Base-by-base conservation (phyloP, 2,888 invertebrate species). In the Pycnomerus fuliginosus region DNA sequence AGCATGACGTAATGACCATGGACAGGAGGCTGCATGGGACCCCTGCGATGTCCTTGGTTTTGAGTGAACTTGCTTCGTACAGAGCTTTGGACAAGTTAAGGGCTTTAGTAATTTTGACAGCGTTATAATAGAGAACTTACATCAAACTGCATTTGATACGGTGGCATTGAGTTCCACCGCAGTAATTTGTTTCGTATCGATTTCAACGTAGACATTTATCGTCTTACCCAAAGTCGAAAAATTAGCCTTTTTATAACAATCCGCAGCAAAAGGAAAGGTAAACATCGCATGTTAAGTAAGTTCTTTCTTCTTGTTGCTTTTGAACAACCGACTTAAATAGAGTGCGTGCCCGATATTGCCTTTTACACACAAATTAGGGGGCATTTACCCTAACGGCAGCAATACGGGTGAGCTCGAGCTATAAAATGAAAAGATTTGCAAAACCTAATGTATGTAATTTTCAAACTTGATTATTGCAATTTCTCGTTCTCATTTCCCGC, bases 1-100 rank as follows among this genome's bases (percentile, higher is more conserved):
- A 45, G 22, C 42, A 36, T 43, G 43, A 44, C 40, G 37, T 45
- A 50, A 50, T 38, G 24, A 42, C 34, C 44, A 50, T 38, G 41
- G 50, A 50, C 47, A 44, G 44, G 40, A 41, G 35, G 39, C 37
- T 50, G 42, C 34, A 40, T 47, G 43, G 35, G 36, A 50, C 40
- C 43, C 50, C 45, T 42, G 45, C 37, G 41, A 32, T 30, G 24
- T 14, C 11, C 24, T 12, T 24, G 11, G n/a, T 13, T 10, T 10
- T 15, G 17, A 24, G 30, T n/a, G n/a, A n/a, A n/a, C n/a, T n/a
- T n/a, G n/a, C n/a, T n/a, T n/a, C n/a, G n/a, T n/a, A n/a, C n/a
- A n/a, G n/a, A n/a, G n/a, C n/a, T n/a, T n/a, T n/a, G n/a, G n/a
- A n/a, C n/a, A n/a, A n/a, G n/a, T n/a, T n/a, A n/a, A n/a, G 13